These are phyloP conservation scores for Chironomus tentans DNA, from an alignment of 2,888 invertebrate genomes.

Conservation along the genomic window DNA sequence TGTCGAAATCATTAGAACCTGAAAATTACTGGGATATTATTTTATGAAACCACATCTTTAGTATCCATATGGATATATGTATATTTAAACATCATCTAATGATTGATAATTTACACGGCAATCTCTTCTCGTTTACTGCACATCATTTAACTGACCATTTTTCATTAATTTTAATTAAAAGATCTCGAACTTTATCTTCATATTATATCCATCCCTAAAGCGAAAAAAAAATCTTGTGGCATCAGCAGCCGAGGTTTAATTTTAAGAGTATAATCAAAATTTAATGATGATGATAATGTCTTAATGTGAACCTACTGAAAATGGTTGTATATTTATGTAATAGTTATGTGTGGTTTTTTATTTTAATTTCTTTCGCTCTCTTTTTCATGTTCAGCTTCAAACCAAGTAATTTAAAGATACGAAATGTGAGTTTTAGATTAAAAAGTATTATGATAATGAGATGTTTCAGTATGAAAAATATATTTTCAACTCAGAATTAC, in stretches of 20 bases:
- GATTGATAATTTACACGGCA: constrained; percentile 15
- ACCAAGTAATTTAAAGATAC: not conserved
- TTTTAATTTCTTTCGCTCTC: not conserved
- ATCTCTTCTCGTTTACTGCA: constrained; percentile 3
- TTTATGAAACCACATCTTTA: not conserved
- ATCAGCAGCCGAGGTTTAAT: not conserved
- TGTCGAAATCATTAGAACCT: constrained; percentile 5
- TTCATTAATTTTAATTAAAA: constrained; percentile 10
- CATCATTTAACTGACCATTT: constrained; percentile 6
- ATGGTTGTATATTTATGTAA: not conserved
- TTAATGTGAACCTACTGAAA: constrained; percentile 6
- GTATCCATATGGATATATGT: too few species aligned
- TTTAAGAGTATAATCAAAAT: constrained; percentile 2
- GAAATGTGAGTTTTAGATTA: not conserved
- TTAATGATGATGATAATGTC: constrained; percentile 22
- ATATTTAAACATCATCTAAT: constrained; percentile 10
- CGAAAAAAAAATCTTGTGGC: not conserved
- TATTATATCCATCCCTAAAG: not conserved
- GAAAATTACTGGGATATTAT: not conserved
- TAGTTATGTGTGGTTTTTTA: constrained; percentile 6
- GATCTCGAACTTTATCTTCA: not conserved
- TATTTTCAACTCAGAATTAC: not conserved
- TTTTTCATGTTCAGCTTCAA: not conserved
- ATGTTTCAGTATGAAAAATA: not conserved
- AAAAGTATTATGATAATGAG: not conserved